Evolutionary conservation across 2,797 vertebrate species (phyloP), one percentile per base, ranked within the genome.

Genomic region (Enteromius anoplus): DNA sequence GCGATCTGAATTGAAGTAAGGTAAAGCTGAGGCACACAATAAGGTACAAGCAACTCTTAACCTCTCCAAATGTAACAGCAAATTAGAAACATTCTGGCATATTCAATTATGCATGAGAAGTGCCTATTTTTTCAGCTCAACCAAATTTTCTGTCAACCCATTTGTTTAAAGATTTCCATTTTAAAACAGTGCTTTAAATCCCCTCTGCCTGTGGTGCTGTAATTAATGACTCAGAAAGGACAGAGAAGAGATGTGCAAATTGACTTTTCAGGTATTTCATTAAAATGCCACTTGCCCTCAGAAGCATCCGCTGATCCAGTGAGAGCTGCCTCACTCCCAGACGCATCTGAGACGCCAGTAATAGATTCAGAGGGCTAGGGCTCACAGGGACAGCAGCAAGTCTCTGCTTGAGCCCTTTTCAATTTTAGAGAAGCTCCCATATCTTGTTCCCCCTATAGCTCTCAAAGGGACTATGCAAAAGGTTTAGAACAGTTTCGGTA

Each of bases 211-310:
- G 42, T 34, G 64, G 21, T 82, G 45, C 49, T 82, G 66, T 78
- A 83, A 83, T 77, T 73, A 86, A 73, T 66, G 62, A 79, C 73
- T 17, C 19, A 84, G 69, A 79, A 55, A 73, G 68, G 58, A 84
- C 32, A 78, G 75, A 78, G 55, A 82, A 58, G 32, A 76, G 34
- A 75, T 14, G 11, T 53, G 68, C 32, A 80, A 76, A 84, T 49
- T 23, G 66, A 85, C 68, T 73, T 85, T 75, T 84, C 79, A 84
- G 80, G 83, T 80, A 68, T 84, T 88, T 85, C 78, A 86, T 87
- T 88, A 85, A 88, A 85, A 80, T 75, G 77, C 66, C 60, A 68
- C 60, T 75, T 78, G 85, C 58, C 81, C 47, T 70, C 64, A 17
- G 75, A 73, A 77, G 58, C 23, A 19, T 81, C 75, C 81, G 14